Evolutionary conservation across 2,797 vertebrate species (phyloP).

Genomic region (Pseudochirops cupreus): DNA sequence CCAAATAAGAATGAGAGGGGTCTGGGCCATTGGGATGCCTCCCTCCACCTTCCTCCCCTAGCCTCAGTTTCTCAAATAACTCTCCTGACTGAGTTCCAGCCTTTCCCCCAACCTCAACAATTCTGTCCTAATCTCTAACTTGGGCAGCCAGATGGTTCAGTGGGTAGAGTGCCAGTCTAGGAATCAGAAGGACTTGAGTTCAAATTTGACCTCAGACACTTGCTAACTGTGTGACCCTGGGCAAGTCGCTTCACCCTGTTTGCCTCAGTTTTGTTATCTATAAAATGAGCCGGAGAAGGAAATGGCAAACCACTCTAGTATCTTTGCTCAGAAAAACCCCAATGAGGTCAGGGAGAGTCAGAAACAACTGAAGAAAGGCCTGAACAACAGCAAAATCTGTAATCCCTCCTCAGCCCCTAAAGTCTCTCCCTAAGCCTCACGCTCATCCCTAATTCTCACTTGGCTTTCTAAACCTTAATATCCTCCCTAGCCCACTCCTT

Average conservation of each 20-base stretch:
- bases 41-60: no score
- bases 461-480: background rate
- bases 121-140: background rate
- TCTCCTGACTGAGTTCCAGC: background rate
- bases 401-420: no score
- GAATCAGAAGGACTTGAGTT: background rate
- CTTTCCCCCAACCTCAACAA: accelerated
- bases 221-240: background rate
- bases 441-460: background rate
- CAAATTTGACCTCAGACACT: background rate
- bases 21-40: background rate
- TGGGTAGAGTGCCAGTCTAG: no score
- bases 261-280: background rate
- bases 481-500: no score
- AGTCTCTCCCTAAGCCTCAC: background rate
- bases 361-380: no score
- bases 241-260: background rate
- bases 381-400: background rate
- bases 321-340: background rate
- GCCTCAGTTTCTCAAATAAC: background rate
- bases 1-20: background rate
- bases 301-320: background rate
- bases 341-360: no score
- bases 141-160: background rate
- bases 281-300: background rate